These are phyloP conservation scores for Arvicanthis niloticus DNA, from an alignment of 2,113 vertebrate genomes.

Conservation along the genomic window DNA sequence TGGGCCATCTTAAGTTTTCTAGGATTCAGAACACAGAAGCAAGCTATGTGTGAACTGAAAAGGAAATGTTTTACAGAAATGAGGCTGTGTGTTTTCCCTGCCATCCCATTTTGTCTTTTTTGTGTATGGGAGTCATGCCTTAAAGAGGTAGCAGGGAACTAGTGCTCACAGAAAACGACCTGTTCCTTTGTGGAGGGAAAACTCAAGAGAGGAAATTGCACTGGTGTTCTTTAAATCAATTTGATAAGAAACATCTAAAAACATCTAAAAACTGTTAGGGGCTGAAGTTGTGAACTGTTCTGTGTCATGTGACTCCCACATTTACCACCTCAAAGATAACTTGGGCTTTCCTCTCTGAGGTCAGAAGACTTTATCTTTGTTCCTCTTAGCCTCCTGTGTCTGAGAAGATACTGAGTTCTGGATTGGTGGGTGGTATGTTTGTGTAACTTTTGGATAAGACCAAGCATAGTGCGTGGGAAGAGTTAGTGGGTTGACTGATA, in stretches of 20 bases:
- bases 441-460: constrained; percentile 27
- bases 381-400: not conserved
- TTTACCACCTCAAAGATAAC: not conserved
- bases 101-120: not conserved
- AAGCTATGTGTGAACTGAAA: not conserved
- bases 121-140: not conserved
- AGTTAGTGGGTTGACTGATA: not conserved
- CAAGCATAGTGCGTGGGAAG: not conserved
- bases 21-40: not conserved
- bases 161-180: not conserved
- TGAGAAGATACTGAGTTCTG: constrained; percentile 44
- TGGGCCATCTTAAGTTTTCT: constrained; percentile 22
- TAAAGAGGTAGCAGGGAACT: not conserved
- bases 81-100: not conserved
- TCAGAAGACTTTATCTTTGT: not conserved
- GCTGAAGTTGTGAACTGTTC: not conserved
- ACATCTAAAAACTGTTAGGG: not conserved
- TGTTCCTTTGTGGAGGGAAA: not conserved
- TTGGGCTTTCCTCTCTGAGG: not conserved
- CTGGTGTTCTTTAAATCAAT: not conserved
- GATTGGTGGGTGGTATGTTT: not conserved
- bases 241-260: constrained; percentile 26
- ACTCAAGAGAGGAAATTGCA: not conserved
- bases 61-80: not conserved
- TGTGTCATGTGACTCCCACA: not conserved